Percentiles rank a stretch among this genome's conserved stretches.
These are phyloP conservation scores for Ormyrus labotus DNA, from an alignment of 2,888 invertebrate genomes.

Conservation along the genomic window DNA sequence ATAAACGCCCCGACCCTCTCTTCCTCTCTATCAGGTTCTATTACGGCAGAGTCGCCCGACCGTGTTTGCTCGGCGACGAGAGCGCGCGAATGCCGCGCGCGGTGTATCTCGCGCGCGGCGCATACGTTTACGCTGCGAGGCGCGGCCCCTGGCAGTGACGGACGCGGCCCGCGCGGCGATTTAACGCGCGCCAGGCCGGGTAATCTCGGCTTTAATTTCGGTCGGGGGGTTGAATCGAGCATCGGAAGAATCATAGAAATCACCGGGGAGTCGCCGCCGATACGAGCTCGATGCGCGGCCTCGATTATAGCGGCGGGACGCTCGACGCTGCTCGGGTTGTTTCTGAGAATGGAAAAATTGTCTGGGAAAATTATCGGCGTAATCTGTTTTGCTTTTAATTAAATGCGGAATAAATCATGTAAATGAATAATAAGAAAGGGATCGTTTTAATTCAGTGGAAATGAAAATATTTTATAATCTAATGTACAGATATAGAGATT, in stretches of 20 bases:
- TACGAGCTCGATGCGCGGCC: too few species aligned
- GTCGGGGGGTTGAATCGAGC: slow-evolving; percentile 66
- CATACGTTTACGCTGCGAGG: background rate
- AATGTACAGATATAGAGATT: too few species aligned
- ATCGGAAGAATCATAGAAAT: slow-evolving; percentile 27
- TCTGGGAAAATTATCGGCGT: background rate
- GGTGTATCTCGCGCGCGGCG: slow-evolving; percentile 47
- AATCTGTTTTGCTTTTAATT: background rate
- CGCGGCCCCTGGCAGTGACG: background rate
- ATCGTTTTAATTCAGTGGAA: too few species aligned
- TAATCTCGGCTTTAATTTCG: slow-evolving; percentile 72
- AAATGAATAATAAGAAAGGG: too few species aligned
- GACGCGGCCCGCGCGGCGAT: slow-evolving; percentile 59
- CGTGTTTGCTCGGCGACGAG: slow-evolving; percentile 26
- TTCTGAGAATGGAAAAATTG: background rate
- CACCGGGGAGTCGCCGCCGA: background rate
- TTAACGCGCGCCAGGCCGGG: slow-evolving; percentile 66
- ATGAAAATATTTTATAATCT: too few species aligned
- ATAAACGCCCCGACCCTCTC: slow-evolving; percentile 39
- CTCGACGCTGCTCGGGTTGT: too few species aligned
- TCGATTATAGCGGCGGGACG: too few species aligned
- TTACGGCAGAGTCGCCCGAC: background rate
- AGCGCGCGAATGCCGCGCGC: slow-evolving; percentile 54
- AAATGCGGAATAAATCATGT: too few species aligned
- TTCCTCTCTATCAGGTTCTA: background rate